Percentiles rank a stretch among this genome's conserved stretches.
Evolutionary conservation across 92 coral and sea anemone species (phyloP).

Genomic region (Virgularia gustaviana): DNA sequence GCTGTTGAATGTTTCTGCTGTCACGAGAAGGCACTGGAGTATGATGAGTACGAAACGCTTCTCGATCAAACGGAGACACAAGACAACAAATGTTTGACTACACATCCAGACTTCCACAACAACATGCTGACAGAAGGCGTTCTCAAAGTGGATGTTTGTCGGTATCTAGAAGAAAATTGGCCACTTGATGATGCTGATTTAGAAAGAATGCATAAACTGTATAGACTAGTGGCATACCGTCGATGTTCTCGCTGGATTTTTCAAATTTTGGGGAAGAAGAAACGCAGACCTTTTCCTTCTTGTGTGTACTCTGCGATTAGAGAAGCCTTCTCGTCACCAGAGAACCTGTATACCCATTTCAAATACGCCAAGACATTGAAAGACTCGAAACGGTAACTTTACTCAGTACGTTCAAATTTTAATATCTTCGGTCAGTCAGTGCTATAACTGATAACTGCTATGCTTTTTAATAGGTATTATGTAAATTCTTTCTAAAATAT

Average conservation of each 20-base stretch:
- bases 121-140: slow-evolving; percentile 21
- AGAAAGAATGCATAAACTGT: slow-evolving; percentile 18
- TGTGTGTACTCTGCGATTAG: slow-evolving; percentile 18
- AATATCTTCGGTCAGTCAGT: too few relatives aligned
- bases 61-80: slow-evolving; percentile 2
- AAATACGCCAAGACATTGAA: background rate
- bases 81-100: background rate
- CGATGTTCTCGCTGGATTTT: slow-evolving; percentile 33
- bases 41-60: slow-evolving; percentile 18
- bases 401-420: too few relatives aligned
- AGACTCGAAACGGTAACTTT: too few relatives aligned
- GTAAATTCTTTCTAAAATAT: too few relatives aligned
- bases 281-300: slow-evolving; percentile 12
- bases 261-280: slow-evolving; percentile 22
- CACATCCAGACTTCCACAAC: slow-evolving; percentile 19
- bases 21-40: slow-evolving; percentile 37
- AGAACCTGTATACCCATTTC: too few relatives aligned
- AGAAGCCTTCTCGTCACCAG: slow-evolving; percentile 31
- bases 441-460: too few relatives aligned
- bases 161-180: slow-evolving; percentile 22
- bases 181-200: slow-evolving; percentile 15
- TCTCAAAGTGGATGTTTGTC: slow-evolving; percentile 24
- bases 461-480: too few relatives aligned
- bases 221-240: slow-evolving; percentile 8
- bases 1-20: slow-evolving; percentile 28